Conservation (phyloP, 2,888 invertebrate species). For the Tricholauxania praeusta region DNA sequence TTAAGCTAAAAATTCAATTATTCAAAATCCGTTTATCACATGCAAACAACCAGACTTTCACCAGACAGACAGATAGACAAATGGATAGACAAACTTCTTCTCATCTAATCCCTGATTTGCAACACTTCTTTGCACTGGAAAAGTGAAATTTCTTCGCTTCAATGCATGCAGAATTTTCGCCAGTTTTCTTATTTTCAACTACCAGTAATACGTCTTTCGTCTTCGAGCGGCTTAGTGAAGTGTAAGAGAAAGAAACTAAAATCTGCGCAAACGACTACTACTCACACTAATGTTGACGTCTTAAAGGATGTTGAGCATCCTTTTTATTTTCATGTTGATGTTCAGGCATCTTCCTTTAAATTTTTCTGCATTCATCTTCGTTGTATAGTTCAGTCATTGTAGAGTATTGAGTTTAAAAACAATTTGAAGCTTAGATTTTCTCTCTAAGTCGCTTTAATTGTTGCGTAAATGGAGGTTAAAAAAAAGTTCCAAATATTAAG, state of each 20-base stretch:
- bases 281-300: slow-evolving; percentile 6
- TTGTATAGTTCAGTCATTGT: neutral
- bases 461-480: no score
- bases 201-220: neutral
- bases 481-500: no score
- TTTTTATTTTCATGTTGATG: slow-evolving; percentile 30
- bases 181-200: neutral
- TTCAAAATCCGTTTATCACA: slow-evolving; percentile 25
- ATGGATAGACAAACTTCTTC: neutral
- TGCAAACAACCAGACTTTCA: slow-evolving; percentile 4
- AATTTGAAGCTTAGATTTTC: no score
- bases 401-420: no score
- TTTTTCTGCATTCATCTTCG: slow-evolving; percentile 14
- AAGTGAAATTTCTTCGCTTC: neutral
- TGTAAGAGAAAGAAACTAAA: neutral
- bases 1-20: slow-evolving; percentile 14
- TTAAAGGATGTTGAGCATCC: slow-evolving; percentile 24
- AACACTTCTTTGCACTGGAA: neutral
- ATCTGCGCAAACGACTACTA: neutral
- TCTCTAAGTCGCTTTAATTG: no score
- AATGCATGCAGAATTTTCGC: neutral
- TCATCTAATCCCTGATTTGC: neutral
- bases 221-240: neutral
- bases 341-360: slow-evolving; percentile 27
- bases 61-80: no score